These are phyloP conservation scores for Onychomys arenicola DNA, from an alignment of 2,797 vertebrate species.

Conservation along the genomic window DNA sequence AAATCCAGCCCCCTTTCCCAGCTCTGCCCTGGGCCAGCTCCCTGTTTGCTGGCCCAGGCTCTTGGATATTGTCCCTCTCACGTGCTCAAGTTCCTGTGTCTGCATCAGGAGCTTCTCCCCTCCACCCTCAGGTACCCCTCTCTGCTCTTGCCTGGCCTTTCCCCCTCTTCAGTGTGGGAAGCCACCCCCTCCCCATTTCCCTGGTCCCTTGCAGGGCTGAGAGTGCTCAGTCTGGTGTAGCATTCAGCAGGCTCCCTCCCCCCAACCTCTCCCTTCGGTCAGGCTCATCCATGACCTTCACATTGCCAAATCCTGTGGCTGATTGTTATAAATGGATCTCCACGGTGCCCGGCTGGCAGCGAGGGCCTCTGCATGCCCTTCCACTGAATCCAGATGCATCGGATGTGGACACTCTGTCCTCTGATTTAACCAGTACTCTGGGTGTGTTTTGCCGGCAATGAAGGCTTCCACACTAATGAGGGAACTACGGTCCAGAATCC, in stretches of 20 bases:
- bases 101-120: neutral
- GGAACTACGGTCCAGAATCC: neutral
- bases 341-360: accelerated
- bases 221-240: neutral
- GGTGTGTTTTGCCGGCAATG: accelerated
- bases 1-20: too few species aligned
- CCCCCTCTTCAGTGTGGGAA: neutral
- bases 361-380: neutral
- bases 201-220: neutral
- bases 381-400: accelerated
- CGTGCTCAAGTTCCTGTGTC: neutral
- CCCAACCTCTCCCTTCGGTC: neutral
- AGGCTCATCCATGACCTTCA: slow-evolving; percentile 18
- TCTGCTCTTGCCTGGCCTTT: neutral
- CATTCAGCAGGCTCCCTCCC: neutral
- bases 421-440: accelerated
- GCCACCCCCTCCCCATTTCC: neutral
- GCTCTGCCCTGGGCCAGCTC: neutral
- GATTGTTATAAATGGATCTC: neutral
- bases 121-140: neutral
- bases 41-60: neutral
- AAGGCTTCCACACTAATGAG: neutral
- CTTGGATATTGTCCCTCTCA: neutral
- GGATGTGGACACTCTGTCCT: neutral
- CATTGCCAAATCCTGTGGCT: accelerated